These are phyloP conservation scores for Lepidotrigona ventralis DNA, from an alignment of 1,140 invertebrate genomes.

Conservation along the genomic window DNA sequence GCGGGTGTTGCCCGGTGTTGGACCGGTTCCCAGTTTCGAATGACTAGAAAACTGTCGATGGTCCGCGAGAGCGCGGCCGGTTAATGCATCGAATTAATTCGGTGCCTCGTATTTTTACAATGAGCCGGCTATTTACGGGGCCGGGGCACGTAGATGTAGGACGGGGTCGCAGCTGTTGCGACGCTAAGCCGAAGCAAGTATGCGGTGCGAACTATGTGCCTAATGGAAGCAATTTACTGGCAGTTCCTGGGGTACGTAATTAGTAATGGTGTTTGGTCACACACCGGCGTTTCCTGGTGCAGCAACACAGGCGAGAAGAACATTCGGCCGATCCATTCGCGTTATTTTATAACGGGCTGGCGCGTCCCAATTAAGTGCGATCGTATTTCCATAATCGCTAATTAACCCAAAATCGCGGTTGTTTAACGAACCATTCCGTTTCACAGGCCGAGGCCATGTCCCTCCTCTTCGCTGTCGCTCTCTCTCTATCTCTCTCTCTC, in stretches of 20 bases:
- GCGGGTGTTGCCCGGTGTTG: background rate
- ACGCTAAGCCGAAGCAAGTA: constrained; percentile 49
- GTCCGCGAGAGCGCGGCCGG: background rate
- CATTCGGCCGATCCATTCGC: constrained; percentile 38
- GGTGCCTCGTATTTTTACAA: background rate
- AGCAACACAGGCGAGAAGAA: constrained; percentile 1
- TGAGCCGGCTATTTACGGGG: constrained; percentile 4
- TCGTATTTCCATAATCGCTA: constrained; percentile 50
- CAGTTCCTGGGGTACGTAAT: constrained; percentile 33
- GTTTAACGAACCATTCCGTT: constrained; percentile 38
- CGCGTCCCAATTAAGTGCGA: constrained; percentile 38
- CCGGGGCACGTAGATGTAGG: background rate
- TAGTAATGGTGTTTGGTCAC: constrained; percentile 54
- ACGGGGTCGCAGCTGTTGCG: constrained; percentile 40
- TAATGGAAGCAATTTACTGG: constrained; percentile 49
- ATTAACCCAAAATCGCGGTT: constrained; percentile 45
- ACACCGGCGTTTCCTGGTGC: constrained; percentile 33
- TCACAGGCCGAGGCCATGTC: background rate
- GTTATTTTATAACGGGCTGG: constrained; percentile 43
- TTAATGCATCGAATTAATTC: constrained; percentile 39
- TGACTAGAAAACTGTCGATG: constrained; percentile 36
- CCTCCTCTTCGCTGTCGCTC: background rate
- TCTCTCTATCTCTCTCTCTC: too few relatives aligned
- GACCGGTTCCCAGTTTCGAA: constrained; percentile 24
- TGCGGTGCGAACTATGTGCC: constrained; percentile 38